Evolutionary conservation across 2,888 invertebrate genomes (phyloP).

Genomic region (Sialis lutaria): DNA sequence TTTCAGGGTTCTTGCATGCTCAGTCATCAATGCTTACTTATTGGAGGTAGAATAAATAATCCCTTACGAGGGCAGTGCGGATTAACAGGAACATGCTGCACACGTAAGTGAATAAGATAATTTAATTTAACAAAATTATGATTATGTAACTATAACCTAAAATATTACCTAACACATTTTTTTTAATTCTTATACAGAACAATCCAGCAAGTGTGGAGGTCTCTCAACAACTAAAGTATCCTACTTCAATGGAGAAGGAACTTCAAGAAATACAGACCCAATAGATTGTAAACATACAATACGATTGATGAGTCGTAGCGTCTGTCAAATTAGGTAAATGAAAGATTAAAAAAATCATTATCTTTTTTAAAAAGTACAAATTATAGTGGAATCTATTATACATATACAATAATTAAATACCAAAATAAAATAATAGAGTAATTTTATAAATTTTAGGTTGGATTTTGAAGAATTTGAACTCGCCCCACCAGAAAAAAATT

Average conservation of each 20-base stretch:
- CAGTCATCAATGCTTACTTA: not conserved
- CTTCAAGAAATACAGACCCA: slow-evolving; percentile 29
- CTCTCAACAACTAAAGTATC: slow-evolving; percentile 17
- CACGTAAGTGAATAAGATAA: slow-evolving; percentile 18
- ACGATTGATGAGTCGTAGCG: not conserved
- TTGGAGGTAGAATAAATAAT: not conserved
- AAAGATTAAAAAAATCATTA: not conserved
- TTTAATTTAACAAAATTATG: too few relatives aligned
- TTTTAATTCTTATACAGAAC: slow-evolving; percentile 7
- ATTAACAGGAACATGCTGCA: slow-evolving; percentile 32
- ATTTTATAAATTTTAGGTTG: slow-evolving; percentile 18
- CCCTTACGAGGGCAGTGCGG: slow-evolving; percentile 30
- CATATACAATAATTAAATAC: not conserved
- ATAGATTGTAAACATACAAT: slow-evolving; percentile 24
- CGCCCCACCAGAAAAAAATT: slow-evolving; percentile 25
- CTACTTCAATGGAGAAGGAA: slow-evolving; percentile 22
- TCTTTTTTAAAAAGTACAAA: not conserved
- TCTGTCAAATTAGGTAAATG: not conserved
- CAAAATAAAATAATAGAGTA: not conserved
- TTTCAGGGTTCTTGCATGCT: not conserved
- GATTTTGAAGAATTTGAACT: slow-evolving; percentile 38
- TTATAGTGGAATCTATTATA: not conserved
- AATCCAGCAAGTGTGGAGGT: slow-evolving; percentile 13
- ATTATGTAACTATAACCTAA: too few relatives aligned
- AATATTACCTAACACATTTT: not conserved